phyloP scores from a whole-genome alignment of 2,113 vertebrate species.

The Colaptes auratus region DNA sequence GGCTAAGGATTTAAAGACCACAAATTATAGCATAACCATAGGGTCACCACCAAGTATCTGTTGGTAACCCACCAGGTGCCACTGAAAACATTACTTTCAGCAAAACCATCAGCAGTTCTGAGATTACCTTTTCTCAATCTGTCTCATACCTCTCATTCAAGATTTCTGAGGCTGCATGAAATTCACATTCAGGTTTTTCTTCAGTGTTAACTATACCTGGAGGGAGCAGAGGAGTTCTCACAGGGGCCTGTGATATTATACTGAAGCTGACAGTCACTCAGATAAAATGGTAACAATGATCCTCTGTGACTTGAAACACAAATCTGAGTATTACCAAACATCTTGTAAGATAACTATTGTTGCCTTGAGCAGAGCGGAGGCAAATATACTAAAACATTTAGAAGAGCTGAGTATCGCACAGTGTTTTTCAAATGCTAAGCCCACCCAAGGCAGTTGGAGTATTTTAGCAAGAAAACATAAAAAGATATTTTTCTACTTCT shows the following conservation, averaged over 20 bases:
- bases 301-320: background rate
- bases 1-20: background rate
- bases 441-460: slow-evolving; percentile 6
- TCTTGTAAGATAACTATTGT: background rate
- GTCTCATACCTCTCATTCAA: background rate
- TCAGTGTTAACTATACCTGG: background rate
- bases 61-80: background rate
- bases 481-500: slow-evolving; percentile 45
- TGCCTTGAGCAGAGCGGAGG: background rate
- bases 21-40: background rate
- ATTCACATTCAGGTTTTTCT: background rate
- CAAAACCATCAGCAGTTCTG: background rate
- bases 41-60: background rate
- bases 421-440: background rate
- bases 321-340: background rate
- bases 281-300: background rate
- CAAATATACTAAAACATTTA: background rate
- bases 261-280: background rate
- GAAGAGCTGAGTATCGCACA: background rate
- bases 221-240: background rate
- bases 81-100: background rate
- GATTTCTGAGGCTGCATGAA: background rate
- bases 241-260: background rate
- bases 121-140: background rate
- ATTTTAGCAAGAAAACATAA: slow-evolving; percentile 37